phyloP scores from a whole-genome alignment of 2,888 invertebrate genomes.

The Psylliodes chrysocephalus region DNA sequence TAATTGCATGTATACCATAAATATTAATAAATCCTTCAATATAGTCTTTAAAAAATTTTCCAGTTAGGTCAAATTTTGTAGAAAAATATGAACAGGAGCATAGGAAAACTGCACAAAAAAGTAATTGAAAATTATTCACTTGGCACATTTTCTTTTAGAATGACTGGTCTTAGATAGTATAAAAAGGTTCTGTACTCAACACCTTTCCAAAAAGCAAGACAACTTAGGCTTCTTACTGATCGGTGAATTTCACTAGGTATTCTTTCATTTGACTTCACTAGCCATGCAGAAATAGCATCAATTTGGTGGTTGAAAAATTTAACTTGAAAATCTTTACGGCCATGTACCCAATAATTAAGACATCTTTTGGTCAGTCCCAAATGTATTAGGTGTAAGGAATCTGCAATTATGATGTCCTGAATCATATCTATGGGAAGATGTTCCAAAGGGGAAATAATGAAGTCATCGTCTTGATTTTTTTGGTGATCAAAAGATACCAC shows the following conservation, averaged over 20 bases:
- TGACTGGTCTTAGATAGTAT: constrained; percentile 36
- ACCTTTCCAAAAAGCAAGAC: constrained; percentile 16
- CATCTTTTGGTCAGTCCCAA: constrained; percentile 15
- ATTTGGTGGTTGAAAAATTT: constrained; percentile 25
- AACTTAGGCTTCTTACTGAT: constrained; percentile 17
- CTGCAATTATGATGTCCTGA: constrained; percentile 14
- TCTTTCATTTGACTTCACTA: constrained; percentile 11
- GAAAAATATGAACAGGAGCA: constrained; percentile 23
- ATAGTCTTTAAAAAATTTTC: constrained; percentile 26
- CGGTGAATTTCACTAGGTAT: constrained; percentile 26
- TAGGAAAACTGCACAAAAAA: constrained; percentile 31
- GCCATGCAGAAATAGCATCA: constrained; percentile 13
- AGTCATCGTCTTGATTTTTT: constrained; percentile 11
- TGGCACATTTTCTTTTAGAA: constrained; percentile 34
- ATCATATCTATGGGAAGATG: constrained; percentile 20
- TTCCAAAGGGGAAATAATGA: no score
- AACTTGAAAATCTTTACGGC: constrained; percentile 19
- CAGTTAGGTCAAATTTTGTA: constrained; percentile 36
- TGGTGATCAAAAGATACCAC: constrained; percentile 17
- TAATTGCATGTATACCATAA: constrained; percentile 25
- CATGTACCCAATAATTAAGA: constrained; percentile 16
- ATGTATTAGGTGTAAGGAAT: constrained; percentile 15
- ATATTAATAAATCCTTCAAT: constrained; percentile 18
- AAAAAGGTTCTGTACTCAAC: constrained; percentile 37
- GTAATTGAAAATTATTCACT: constrained; percentile 28